Percentiles rank a stretch among this genome's conserved stretches.
phyloP scores from a whole-genome alignment of 2,888 invertebrate species.

The Hemistola chrysoprasaria region DNA sequence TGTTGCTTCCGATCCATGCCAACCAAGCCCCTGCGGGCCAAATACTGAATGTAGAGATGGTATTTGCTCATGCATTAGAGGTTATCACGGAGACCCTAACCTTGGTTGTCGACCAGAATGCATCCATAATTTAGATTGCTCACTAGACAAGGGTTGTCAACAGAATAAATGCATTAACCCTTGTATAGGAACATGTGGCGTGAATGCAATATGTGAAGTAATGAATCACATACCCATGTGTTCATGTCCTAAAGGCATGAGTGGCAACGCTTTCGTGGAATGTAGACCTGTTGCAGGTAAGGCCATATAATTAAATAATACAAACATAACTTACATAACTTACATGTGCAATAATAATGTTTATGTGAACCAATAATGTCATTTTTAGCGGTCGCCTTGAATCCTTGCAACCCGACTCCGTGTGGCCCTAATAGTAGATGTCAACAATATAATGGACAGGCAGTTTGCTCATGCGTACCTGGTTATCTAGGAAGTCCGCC shows the following conservation, averaged over 20 bases:
- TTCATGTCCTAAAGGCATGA: constrained; percentile 84
- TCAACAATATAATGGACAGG: constrained; percentile 84
- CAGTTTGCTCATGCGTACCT: constrained; percentile 88
- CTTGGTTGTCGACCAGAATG: constrained; percentile 88
- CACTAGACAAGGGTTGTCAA: constrained; percentile 84
- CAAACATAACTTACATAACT: too few species aligned
- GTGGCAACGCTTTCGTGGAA: constrained; percentile 85
- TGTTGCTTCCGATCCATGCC: constrained; percentile 75
- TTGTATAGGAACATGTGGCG: constrained; percentile 87
- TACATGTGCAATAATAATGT: too few species aligned
- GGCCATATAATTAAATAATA: constrained; percentile 1
- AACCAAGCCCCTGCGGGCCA: constrained; percentile 85
- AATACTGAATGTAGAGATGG: constrained; percentile 82
- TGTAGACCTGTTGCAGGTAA: constrained; percentile 81
- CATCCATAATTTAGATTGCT: constrained; percentile 85
- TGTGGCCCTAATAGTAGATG: constrained; percentile 91
- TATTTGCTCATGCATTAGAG: constrained; percentile 82
- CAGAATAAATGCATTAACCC: constrained; percentile 87
- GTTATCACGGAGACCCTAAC: constrained; percentile 85
- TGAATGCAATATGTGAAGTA: constrained; percentile 86
- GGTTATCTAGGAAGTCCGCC: constrained; percentile 89
- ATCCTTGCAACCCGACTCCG: constrained; percentile 89
- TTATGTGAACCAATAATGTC: too few species aligned
- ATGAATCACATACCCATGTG: constrained; percentile 88
- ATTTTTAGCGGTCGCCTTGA: constrained; percentile 55